Evolutionary conservation across 2,888 invertebrate genomes (phyloP).

Genomic region (Aleiodes alternator): DNA sequence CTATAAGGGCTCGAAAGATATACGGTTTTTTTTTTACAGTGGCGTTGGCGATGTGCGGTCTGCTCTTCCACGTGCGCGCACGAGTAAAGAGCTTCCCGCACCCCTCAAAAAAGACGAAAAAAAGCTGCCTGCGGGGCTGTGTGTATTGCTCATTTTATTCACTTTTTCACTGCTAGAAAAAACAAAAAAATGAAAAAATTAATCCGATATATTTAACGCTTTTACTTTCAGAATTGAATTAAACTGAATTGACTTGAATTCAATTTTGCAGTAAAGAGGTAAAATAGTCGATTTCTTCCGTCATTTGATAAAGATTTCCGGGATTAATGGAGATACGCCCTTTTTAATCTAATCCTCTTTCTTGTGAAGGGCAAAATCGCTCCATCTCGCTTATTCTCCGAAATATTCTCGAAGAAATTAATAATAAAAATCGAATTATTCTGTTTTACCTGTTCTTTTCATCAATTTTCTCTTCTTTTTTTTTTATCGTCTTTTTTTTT

Average conservation of each 20-base stretch:
- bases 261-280: too few species aligned
- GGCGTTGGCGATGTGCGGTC: conserved; percentile 60
- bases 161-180: not conserved
- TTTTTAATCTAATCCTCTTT: too few species aligned
- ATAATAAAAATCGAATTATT: too few species aligned
- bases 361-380: too few species aligned
- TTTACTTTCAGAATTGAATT: not conserved
- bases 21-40: conserved; percentile 67
- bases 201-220: too few species aligned
- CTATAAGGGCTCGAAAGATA: conserved; percentile 72
- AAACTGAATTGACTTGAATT: not conserved
- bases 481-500: conserved; percentile 45
- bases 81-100: conserved; percentile 7
- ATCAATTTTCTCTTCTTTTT: not conserved
- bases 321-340: too few species aligned
- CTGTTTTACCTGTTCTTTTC: too few species aligned
- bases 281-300: too few species aligned
- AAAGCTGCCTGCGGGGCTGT: not conserved
- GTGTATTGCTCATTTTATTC: not conserved
- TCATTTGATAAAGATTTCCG: too few species aligned
- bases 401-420: too few species aligned
- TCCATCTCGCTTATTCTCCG: too few species aligned
- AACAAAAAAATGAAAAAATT: not conserved
- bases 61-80: conserved; percentile 36
- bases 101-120: not conserved